Evolutionary conservation across 2,113 vertebrate species (phyloP).

Genomic region (Leucoraja erinaceus): DNA sequence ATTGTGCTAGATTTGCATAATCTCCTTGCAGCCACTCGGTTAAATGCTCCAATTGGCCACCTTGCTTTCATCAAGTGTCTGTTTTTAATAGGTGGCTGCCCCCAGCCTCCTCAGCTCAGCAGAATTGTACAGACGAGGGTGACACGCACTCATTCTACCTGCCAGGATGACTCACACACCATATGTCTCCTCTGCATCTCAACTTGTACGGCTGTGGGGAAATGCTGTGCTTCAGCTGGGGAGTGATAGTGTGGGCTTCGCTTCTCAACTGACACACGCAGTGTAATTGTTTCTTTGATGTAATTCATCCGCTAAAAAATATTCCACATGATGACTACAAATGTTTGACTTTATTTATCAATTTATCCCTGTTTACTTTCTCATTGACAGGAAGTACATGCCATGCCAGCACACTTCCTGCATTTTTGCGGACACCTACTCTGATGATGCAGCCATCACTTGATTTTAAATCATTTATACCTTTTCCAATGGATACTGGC

Average conservation of each 20-base stretch:
- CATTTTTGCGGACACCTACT: constrained; percentile 71
- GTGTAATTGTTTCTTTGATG: neutral
- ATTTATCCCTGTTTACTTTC: constrained; percentile 18
- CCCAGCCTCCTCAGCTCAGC: constrained; percentile 44
- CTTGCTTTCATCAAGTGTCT: constrained; percentile 41
- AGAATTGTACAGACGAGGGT: constrained; percentile 42
- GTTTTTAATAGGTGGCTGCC: constrained; percentile 41
- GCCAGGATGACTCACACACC: constrained; percentile 47
- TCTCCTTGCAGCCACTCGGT: constrained; percentile 26
- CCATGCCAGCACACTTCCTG: constrained; percentile 67
- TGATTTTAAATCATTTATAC: constrained; percentile 83
- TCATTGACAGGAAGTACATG: constrained; percentile 64
- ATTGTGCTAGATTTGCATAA: constrained; percentile 17
- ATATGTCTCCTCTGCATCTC: constrained; percentile 42
- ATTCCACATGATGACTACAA: constrained; percentile 3
- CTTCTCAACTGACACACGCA: constrained; percentile 18
- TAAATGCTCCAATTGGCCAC: constrained; percentile 26
- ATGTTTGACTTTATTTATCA: constrained; percentile 21
- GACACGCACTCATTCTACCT: constrained; percentile 43
- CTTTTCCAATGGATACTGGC: constrained; percentile 78
- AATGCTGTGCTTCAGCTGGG: constrained; percentile 43
- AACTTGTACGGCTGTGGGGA: constrained; percentile 41
- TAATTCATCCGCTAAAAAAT: neutral
- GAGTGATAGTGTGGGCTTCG: constrained; percentile 43
- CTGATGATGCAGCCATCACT: constrained; percentile 82